Conservation (phyloP, 2,797 vertebrate species). For the Pseudochirops cupreus region DNA sequence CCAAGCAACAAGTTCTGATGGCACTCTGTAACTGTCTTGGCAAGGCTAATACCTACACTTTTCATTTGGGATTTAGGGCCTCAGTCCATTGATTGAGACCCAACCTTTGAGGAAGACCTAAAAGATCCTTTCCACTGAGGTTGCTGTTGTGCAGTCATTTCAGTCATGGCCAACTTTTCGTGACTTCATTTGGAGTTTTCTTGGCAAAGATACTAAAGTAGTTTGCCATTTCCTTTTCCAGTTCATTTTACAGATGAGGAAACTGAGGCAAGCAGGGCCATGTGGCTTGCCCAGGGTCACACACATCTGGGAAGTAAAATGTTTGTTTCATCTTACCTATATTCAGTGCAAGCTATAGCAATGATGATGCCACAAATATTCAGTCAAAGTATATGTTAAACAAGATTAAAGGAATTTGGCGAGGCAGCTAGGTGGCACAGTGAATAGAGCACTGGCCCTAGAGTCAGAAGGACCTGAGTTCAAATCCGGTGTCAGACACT, state of each 20-base stretch:
- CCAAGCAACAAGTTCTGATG: background rate
- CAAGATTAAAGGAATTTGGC: background rate
- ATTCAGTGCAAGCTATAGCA: background rate
- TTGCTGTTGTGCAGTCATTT: background rate
- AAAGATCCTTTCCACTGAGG: background rate
- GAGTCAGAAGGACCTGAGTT: no score
- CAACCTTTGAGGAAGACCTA: background rate
- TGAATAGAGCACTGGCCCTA: no score
- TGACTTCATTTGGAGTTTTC: background rate
- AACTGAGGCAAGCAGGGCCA: background rate
- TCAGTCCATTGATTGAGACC: background rate
- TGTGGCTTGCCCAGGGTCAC: background rate
- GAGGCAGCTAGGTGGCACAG: no score
- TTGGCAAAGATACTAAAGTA: background rate
- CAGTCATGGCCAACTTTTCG: background rate
- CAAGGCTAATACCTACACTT: background rate
- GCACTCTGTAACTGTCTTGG: background rate
- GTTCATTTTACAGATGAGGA: background rate
- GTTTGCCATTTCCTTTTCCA: background rate
- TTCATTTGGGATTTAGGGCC: background rate
- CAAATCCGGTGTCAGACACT: no score
- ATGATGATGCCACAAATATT: background rate
- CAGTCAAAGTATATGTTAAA: background rate
- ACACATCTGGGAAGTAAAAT: background rate
- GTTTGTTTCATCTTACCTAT: background rate